Base-by-base conservation (phyloP, 1,140 invertebrate genomes). In the Achroia grisella region DNA sequence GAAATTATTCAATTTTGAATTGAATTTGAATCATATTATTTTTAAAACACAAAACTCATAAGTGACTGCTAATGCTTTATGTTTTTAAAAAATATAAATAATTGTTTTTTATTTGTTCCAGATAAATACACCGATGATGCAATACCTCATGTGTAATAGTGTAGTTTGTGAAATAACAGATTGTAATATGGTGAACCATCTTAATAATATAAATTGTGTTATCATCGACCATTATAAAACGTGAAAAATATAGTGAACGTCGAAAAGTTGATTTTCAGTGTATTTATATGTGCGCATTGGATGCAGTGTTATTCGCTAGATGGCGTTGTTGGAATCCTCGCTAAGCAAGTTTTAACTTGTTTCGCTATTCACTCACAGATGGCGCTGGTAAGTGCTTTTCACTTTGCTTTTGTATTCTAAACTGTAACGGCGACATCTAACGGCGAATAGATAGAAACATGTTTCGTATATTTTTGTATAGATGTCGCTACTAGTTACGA, bases 241-340 rank as follows among this genome's bases (percentile, higher is more conserved):
- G 63, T 73, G 67, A 73, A 56, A 61, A 52, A 33, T 55, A 52
- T 50, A 65, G 65, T 63, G 54, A 54, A 56, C 54, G 50, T 52
- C 42, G 32, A 40, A 52, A 36, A 35, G 12, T 11, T 36, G 4
- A 17, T 12, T 37, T n/a, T 37, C 9, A 31, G 71, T 71, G 62
- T 54, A 62, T 62, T 63, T 31, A 51, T 67, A 64, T 63, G 71
- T 77, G 78, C 63, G 56, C 59, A 66, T 79, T 83, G 79, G 79
- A 83, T 83, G 79, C 79, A 83, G 79, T 83, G 79, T 53, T 76
- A 36, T 46, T 53, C 57, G 43, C 62, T 63, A 83, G 76, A 72
- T 80, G 71, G 71, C 70, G 71, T 62, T 71, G 64, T 62, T 71
- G 46, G 60, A 49, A 58, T 64, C 62, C 55, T 75, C 71, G 69